Percentiles rank a stretch among this genome's conserved stretches.
phyloP scores from a whole-genome alignment of 2,113 vertebrate species.

The Lethenteron reissneri region DNA sequence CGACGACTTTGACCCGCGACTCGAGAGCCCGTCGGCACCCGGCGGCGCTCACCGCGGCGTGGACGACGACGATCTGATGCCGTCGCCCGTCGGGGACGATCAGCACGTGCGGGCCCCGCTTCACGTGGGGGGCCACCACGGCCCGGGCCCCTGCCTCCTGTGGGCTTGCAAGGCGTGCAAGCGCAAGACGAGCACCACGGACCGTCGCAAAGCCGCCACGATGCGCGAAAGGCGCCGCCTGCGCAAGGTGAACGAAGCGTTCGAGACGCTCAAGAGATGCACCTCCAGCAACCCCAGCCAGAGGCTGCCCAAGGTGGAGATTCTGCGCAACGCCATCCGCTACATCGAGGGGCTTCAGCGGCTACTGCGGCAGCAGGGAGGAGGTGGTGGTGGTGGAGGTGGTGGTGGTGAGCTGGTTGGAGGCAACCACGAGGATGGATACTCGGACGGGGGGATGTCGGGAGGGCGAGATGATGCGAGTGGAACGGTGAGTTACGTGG shows the following conservation, averaged over 20 bases:
- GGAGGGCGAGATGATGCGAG: too few species aligned
- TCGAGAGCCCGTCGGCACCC: slow-evolving; percentile 56
- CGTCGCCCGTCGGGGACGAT: slow-evolving; percentile 35
- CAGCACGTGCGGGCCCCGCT: slow-evolving; percentile 66
- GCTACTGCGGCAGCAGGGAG: slow-evolving; percentile 51
- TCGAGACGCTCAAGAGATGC: slow-evolving; percentile 85
- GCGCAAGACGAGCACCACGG: slow-evolving; percentile 76
- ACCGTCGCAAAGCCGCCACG: slow-evolving; percentile 77
- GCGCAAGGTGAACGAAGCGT: slow-evolving; percentile 87
- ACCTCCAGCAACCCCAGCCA: slow-evolving; percentile 84
- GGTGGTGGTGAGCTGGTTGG: not conserved
- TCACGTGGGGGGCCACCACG: slow-evolving; percentile 54
- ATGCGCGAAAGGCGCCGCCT: slow-evolving; percentile 75
- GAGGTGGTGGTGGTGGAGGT: not conserved
- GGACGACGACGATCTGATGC: slow-evolving; percentile 17
- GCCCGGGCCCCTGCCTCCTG: slow-evolving; percentile 73
- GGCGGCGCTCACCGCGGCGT: slow-evolving; percentile 30
- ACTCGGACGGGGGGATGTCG: too few species aligned
- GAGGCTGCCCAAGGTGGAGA: slow-evolving; percentile 88
- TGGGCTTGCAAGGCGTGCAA: slow-evolving; percentile 98
- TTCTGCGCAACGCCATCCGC: slow-evolving; percentile 87
- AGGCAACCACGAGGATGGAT: too few species aligned
- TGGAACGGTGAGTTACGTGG: too few species aligned
- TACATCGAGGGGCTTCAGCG: slow-evolving; percentile 90
- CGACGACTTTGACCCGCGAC: slow-evolving; percentile 77